Percentiles rank a stretch among this genome's conserved stretches.
Evolutionary conservation across 1,140 invertebrate species (phyloP).

Genomic region (Chlorops oryzae): DNA sequence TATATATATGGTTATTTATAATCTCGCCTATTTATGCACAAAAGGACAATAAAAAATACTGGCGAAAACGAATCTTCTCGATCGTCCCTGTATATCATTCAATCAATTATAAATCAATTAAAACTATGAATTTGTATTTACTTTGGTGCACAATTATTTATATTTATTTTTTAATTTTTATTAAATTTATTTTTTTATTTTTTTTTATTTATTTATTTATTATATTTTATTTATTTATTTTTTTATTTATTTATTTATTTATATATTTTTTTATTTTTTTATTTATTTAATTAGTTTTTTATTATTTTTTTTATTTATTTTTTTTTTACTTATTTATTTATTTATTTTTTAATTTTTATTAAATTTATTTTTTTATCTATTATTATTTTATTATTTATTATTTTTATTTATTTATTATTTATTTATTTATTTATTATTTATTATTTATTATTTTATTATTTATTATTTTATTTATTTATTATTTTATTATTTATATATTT

Average conservation of each 20-base stretch:
- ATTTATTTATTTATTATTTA: slow-evolving; percentile 2
- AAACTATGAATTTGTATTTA: too few relatives aligned
- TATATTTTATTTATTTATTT: neutral
- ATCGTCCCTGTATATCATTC: too few relatives aligned
- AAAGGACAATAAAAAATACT: too few relatives aligned
- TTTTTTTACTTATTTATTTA: neutral
- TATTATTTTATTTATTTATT: neutral
- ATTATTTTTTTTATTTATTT: slow-evolving; percentile 1
- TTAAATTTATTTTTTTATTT: neutral
- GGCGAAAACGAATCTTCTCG: too few relatives aligned
- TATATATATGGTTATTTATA: too few relatives aligned
- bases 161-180: neutral
- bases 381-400: neutral
- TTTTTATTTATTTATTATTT: neutral
- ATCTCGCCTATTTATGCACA: too few relatives aligned
- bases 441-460: neutral
- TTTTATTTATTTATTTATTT: slow-evolving; percentile 1
- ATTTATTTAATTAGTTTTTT: neutral
- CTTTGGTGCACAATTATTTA: too few relatives aligned
- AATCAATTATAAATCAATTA: too few relatives aligned
- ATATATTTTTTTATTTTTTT: slow-evolving; percentile 1
- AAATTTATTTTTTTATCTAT: neutral
- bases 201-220: neutral
- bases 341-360: neutral
- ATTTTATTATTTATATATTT: neutral